These are phyloP conservation scores for Drosophila leontia DNA, from an alignment of 1,140 invertebrate species.

Conservation along the genomic window DNA sequence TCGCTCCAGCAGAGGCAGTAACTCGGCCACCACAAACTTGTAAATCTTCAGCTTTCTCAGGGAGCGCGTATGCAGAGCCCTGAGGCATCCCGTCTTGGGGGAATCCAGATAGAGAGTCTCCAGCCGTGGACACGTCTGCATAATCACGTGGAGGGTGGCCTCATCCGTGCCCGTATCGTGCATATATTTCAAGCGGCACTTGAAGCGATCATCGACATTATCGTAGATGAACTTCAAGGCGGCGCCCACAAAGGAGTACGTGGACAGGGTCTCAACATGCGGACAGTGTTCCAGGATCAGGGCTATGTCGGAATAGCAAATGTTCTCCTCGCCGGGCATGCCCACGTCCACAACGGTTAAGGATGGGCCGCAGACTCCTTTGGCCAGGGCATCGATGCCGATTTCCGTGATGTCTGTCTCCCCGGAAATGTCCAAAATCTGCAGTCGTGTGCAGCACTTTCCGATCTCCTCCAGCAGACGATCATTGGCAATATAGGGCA, in stretches of 20 bases:
- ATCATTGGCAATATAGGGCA: conserved; percentile 89
- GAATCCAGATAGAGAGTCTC: conserved; percentile 88
- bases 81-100: conserved; percentile 86
- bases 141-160: conserved; percentile 86
- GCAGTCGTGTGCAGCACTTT: conserved; percentile 86
- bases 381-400: conserved; percentile 86
- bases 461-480: conserved; percentile 87
- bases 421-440: conserved; percentile 88
- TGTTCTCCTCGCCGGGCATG: conserved; percentile 88
- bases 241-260: conserved; percentile 88
- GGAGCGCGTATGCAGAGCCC: conserved; percentile 84
- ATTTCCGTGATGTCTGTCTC: conserved; percentile 88
- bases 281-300: conserved; percentile 87
- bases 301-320: conserved; percentile 88
- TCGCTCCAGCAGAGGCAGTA: conserved; percentile 86
- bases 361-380: conserved; percentile 85
- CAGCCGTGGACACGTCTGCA: conserved; percentile 87
- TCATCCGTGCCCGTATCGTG: conserved; percentile 87
- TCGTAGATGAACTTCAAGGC: conserved; percentile 86
- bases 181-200: conserved; percentile 87
- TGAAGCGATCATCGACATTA: conserved; percentile 86
- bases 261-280: conserved; percentile 87
- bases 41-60: conserved; percentile 87
- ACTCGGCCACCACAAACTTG: conserved; percentile 87
- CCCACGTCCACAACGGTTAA: conserved; percentile 88